Evolutionary conservation across 2,888 invertebrate species (phyloP).

Genomic region (Lasioglossum vierecki): DNA sequence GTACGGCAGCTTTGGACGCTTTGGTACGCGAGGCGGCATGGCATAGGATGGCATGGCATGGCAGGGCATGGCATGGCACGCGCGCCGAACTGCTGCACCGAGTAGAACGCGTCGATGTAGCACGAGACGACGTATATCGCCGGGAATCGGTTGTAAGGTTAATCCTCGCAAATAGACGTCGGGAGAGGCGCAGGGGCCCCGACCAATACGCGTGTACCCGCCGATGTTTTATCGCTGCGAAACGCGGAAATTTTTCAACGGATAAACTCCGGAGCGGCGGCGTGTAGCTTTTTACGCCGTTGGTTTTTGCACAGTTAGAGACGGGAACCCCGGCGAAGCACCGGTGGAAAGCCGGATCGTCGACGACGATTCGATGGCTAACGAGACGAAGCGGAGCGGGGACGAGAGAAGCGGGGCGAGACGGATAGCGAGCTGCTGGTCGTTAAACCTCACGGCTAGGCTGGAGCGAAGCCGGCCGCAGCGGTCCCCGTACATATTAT

Average conservation of each 20-base stretch:
- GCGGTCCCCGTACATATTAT: slow-evolving; percentile 11
- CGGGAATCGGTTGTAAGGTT: slow-evolving; percentile 56
- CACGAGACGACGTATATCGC: slow-evolving; percentile 46
- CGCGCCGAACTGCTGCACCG: not conserved
- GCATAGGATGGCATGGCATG: too few relatives aligned
- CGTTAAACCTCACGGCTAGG: not conserved
- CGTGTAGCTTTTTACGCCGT: slow-evolving; percentile 42
- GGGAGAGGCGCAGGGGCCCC: slow-evolving; percentile 29
- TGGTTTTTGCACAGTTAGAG: slow-evolving; percentile 57
- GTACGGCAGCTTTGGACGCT: not conserved
- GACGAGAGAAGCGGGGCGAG: not conserved
- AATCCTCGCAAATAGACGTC: slow-evolving; percentile 66
- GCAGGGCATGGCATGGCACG: not conserved
- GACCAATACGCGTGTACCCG: slow-evolving; percentile 45
- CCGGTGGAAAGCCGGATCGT: not conserved
- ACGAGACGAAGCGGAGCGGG: not conserved
- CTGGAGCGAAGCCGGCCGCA: not conserved
- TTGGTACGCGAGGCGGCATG: not conserved
- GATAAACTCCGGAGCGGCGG: slow-evolving; percentile 57
- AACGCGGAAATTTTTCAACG: slow-evolving; percentile 61
- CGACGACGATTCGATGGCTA: not conserved
- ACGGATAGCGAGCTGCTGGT: not conserved
- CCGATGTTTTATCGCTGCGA: slow-evolving; percentile 45
- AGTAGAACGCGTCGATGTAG: slow-evolving; percentile 47
- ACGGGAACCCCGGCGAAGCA: slow-evolving; percentile 4